Evolutionary conservation across 2,888 invertebrate genomes (phyloP).

Genomic region (Melitaea athalia): DNA sequence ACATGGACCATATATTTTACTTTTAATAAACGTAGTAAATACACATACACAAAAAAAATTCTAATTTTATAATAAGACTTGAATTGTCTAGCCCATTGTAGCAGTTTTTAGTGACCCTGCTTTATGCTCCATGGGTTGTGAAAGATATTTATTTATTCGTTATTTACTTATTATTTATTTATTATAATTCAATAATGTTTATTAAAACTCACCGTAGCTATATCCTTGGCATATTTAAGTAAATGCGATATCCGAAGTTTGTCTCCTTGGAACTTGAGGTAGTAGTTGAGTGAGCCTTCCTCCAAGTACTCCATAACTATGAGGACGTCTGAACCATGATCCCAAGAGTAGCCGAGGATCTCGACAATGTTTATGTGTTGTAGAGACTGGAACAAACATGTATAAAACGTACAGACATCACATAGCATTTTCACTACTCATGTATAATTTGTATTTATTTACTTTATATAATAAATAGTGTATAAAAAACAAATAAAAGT

Average conservation of each 20-base stretch:
- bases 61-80: no score
- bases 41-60: no score
- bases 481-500: no score
- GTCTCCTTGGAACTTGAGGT: conserved; percentile 88
- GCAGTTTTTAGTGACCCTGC: no score
- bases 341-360: conserved; percentile 90
- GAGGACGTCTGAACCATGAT: conserved; percentile 87
- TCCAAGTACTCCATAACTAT: conserved; percentile 95
- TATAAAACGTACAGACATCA: background rate
- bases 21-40: no score
- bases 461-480: background rate
- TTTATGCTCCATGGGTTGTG: no score
- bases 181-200: background rate
- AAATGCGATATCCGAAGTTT: conserved; percentile 84
- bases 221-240: conserved; percentile 90
- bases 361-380: conserved; percentile 94
- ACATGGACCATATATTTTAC: no score
- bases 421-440: background rate
- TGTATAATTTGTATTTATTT: no score
- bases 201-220: conserved; percentile 85
- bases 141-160: no score
- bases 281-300: conserved; percentile 91
- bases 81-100: no score
- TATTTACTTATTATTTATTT: background rate
- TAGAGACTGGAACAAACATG: conserved; percentile 79